Percentiles rank a stretch among this genome's conserved stretches.
These are phyloP conservation scores for Parthenolecanium corni DNA, from an alignment of 2,888 invertebrate genomes.

Conservation along the genomic window DNA sequence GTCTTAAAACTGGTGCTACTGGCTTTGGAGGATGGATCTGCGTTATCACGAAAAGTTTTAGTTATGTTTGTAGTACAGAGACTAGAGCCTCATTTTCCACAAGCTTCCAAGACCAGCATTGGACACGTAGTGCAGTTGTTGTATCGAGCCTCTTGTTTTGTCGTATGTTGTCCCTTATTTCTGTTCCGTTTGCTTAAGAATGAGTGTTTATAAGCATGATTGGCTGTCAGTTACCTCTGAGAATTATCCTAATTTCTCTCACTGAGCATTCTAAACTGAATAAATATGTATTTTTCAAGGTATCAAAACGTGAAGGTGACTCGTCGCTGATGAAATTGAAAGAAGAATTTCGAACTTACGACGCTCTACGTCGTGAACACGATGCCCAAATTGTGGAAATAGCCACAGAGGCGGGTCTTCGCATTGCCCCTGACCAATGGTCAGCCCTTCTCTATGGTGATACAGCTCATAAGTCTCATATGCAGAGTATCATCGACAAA, in stretches of 20 bases:
- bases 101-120: constrained; percentile 96
- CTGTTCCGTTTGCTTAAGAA: no score
- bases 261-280: no score
- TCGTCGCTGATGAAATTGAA: constrained; percentile 96
- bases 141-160: constrained; percentile 96
- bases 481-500: constrained; percentile 88
- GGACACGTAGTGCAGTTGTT: constrained; percentile 97
- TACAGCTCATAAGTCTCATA: constrained; percentile 87
- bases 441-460: constrained; percentile 93
- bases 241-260: no score
- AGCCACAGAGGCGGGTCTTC: constrained; percentile 88
- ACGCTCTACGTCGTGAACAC: constrained; percentile 83
- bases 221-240: no score
- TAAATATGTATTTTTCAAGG: no score
- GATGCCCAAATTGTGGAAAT: constrained; percentile 98
- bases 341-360: constrained; percentile 92
- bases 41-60: constrained; percentile 81
- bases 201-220: no score
- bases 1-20: constrained; percentile 85
- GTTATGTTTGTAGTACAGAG: constrained; percentile 98
- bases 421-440: constrained; percentile 98
- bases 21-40: constrained; percentile 89
- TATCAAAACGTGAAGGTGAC: constrained; percentile 90
- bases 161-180: constrained; percentile 57
- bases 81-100: constrained; percentile 86